Base-by-base conservation (phyloP, 1,140 invertebrate genomes). In the Carposina sasakii region DNA sequence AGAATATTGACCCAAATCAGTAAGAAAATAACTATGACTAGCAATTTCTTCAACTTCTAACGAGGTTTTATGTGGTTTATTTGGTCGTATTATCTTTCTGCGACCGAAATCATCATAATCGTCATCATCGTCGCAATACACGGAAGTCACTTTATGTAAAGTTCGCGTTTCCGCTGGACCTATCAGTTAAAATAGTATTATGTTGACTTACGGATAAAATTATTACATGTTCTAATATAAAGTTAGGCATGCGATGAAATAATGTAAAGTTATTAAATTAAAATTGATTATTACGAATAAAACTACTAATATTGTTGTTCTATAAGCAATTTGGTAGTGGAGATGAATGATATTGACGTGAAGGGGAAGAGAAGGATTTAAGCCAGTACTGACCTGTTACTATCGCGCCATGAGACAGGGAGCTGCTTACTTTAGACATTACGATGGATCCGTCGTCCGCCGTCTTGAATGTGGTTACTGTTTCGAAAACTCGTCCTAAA, bases 111-210 rank as follows among this genome's bases (percentile, higher is more conserved):
- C 15, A 21, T 59, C 60, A 43, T 63, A 57, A 28, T 75, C 66
- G 52, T 82, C 74, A 41, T 86, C 82, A 12, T 77, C 69, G 86
- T 88, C 78, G 54, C 88, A 89, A 72, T 88, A 86, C 33, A 89
- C 83, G 30, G 88, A 86, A 45, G 84, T 89, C 86, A 89, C 88
- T 86, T 89, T 89, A 82, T 89, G 89, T 74, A 90, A 88, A 48
- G 85, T 86, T 70, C 88, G 89, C 60, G 85, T 87, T 85, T 90
- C 89, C 49, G 88, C 88, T 51, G 89, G 88, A 89, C 89, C 89
- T 90, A 87, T 43, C 71, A 79, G 69, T 84, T 81, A 76, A 81
- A 82, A 84, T 77, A 84, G 63, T 68, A 76, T 76, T 68, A 73
- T 67, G 68, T 68, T 68, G 59, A 65, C 61, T 63, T 68, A 67